Evolutionary conservation across 2,797 vertebrate species (phyloP).

Genomic region (Nasua narica): DNA sequence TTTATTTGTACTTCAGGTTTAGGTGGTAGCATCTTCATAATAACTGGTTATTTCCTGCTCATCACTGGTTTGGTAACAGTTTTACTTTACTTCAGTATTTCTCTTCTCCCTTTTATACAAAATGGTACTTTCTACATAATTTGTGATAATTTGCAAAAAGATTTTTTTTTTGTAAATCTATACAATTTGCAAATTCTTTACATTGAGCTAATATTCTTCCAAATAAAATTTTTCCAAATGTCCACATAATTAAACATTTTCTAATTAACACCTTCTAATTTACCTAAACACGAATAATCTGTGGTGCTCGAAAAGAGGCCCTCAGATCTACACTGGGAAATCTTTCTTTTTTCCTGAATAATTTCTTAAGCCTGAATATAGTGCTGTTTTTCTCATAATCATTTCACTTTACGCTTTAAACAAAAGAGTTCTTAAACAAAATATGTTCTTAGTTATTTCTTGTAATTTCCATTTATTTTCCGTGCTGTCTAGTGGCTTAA

Average conservation of each 20-base stretch:
- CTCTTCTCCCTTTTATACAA: background rate
- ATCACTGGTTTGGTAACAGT: background rate
- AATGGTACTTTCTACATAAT: background rate
- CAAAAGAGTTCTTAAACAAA: background rate
- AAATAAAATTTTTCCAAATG: background rate
- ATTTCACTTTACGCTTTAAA: background rate
- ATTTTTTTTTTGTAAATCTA: background rate
- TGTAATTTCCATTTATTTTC: background rate
- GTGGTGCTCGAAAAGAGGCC: background rate
- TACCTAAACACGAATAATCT: background rate
- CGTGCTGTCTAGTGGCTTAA: background rate
- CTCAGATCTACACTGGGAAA: background rate
- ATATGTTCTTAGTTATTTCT: background rate
- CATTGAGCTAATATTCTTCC: background rate
- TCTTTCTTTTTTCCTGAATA: background rate
- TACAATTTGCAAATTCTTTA: background rate
- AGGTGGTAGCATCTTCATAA: background rate
- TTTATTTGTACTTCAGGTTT: background rate
- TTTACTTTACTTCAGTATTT: background rate
- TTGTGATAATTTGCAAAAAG: background rate
- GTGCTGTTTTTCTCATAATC: background rate
- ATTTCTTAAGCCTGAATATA: background rate
- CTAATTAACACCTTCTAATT: background rate
- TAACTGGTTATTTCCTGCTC: background rate
- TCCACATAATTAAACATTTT: background rate